Evolutionary conservation across 2,113 vertebrate species (phyloP), one percentile per base, ranked within the genome.

Genomic region (Nothoprocta pentlandii): DNA sequence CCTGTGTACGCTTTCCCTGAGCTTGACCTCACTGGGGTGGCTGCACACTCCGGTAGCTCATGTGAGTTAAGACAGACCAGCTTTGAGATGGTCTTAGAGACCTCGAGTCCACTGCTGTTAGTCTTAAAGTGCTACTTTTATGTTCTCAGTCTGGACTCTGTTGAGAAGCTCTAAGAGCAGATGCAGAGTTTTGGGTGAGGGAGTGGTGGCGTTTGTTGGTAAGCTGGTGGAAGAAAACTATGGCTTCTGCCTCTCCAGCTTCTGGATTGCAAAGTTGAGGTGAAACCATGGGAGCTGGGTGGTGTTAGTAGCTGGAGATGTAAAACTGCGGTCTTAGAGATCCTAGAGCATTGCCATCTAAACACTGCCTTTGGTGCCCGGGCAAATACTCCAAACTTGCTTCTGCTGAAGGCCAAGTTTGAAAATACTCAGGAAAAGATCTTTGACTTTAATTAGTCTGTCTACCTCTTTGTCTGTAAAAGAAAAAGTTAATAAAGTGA

Each of bases 1-100:
- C 41, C 5, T 0, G 0, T 9, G 41, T 19, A 23, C 1, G 0
- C 63, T 80, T 47, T 15, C 49, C 58, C 20, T 39, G 5, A 1
- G 46, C 7, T n/a, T 32, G 12, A 44, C 9, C 5, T 75, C 32
- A 21, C 46, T 91, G 54, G 54, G 10, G 23, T 80, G 39, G 9
- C 42, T 1, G 5, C 19, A 17, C 19, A 61, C 68, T 69, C 74
- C 71, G 19, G 71, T 28, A 47, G 39, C 28, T 22, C 22, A 12
- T 71, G 51, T 7, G 46, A 85, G 39, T 62, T 64, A 46, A 54
- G 30, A 41, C 34, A 80, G 51, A 32, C 12, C 21, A 44, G 14
- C 53, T 14, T 78, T 1, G 2, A 23, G 14, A 21, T 53, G 7
- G 32, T 85, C 26, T 41, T 34, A 80, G 74, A 79, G 36, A 63